phyloP scores from a whole-genome alignment of 1,140 invertebrate genomes.

The Gyrodactylus salaris region DNA sequence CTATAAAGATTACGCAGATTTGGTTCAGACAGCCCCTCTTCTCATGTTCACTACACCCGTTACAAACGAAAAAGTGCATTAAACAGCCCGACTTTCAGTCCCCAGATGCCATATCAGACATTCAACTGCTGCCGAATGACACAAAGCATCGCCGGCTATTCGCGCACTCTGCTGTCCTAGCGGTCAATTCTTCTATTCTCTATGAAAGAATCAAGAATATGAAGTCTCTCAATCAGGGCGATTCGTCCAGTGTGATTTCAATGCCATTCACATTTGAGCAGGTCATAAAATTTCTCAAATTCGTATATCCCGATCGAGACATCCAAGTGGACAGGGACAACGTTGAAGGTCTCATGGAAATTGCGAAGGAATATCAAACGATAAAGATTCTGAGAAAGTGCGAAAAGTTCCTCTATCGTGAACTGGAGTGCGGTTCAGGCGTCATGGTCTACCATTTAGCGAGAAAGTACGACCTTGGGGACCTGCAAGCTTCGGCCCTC shows the following conservation, averaged over 20 bases:
- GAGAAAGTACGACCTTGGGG: neutral
- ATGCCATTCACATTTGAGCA: neutral
- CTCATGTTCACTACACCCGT: neutral
- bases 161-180: neutral
- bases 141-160: neutral
- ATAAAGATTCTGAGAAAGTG: neutral
- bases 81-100: neutral
- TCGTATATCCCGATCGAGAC: neutral
- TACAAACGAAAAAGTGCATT: neutral
- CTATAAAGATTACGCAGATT: neutral
- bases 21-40: neutral
- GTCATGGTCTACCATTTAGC: neutral
- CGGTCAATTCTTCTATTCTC: neutral
- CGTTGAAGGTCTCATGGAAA: conserved; percentile 1
- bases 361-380: neutral
- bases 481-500: neutral
- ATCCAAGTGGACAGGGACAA: neutral
- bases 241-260: neutral
- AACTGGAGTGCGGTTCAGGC: neutral
- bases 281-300: neutral
- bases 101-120: neutral
- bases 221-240: neutral
- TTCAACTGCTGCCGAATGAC: neutral
- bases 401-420: neutral
- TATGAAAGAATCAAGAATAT: neutral